Evolutionary conservation across 2,113 vertebrate species (phyloP).

Genomic region (Colinus virginianus): DNA sequence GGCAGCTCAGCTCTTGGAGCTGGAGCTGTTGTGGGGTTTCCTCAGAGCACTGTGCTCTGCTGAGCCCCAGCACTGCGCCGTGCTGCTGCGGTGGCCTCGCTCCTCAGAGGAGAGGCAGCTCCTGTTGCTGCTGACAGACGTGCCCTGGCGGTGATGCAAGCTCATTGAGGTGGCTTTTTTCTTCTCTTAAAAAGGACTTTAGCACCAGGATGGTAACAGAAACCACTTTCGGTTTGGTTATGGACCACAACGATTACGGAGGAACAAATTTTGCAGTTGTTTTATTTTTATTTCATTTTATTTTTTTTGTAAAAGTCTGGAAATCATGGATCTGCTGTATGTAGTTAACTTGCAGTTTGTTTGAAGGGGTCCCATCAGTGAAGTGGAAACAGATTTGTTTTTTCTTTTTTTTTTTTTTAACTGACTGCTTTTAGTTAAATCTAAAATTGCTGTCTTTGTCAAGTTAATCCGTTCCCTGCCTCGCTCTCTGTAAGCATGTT

Average conservation of each 20-base stretch:
- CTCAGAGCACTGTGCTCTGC: neutral
- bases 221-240: constrained; percentile 68
- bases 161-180: constrained; percentile 35
- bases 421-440: constrained; percentile 78
- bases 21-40: neutral
- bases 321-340: constrained; percentile 75
- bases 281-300: no score
- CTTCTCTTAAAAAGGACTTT: constrained; percentile 48
- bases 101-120: neutral
- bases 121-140: neutral
- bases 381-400: constrained; percentile 64
- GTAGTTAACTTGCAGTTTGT: constrained; percentile 68
- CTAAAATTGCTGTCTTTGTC: constrained; percentile 75
- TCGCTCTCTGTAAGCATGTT: constrained; percentile 92
- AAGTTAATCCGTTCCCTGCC: constrained; percentile 83
- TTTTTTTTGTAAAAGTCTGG: constrained; percentile 66
- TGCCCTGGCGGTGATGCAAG: constrained; percentile 6
- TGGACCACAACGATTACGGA: constrained; percentile 75
- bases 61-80: neutral
- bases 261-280: constrained; percentile 52
- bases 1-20: neutral
- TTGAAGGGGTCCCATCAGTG: constrained; percentile 72
- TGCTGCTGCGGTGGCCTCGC: neutral
- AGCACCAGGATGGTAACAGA: constrained; percentile 65
- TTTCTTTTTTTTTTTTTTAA: constrained; percentile 21